Evolutionary conservation across 2,888 invertebrate species (phyloP).

Genomic region (Agrochola litura): DNA sequence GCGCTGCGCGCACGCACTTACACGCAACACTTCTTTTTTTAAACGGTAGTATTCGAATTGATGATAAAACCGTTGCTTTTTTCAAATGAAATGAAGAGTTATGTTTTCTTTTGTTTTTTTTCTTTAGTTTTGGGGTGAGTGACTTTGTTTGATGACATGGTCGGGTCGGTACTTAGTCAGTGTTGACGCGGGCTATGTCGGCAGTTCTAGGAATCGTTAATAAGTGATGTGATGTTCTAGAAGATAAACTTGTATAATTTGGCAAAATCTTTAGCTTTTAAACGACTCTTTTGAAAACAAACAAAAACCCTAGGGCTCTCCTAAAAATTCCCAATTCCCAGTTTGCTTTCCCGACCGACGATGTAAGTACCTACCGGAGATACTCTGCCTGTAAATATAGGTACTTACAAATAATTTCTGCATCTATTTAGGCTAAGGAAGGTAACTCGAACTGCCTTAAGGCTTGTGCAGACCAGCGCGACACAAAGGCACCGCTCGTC

Average conservation of each 20-base stretch:
- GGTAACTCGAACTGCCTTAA: too few species aligned
- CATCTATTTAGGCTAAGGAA: neutral
- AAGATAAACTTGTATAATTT: neutral
- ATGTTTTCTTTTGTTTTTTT: slow-evolving; percentile 25
- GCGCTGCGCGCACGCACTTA: slow-evolving; percentile 65
- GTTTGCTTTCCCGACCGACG: neutral
- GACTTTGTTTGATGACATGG: slow-evolving; percentile 49
- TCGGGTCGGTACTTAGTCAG: neutral
- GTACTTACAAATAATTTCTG: neutral
- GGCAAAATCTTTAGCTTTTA: neutral
- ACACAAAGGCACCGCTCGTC: too few species aligned
- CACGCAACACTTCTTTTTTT: slow-evolving; percentile 66
- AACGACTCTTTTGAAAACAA: neutral
- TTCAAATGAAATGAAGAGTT: slow-evolving; percentile 51
- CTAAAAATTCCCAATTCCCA: neutral
- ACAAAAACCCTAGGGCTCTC: neutral
- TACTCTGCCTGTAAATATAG: neutral
- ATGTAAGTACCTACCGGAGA: neutral
- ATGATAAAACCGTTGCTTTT: slow-evolving; percentile 68
- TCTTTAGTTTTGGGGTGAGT: slow-evolving; percentile 33
- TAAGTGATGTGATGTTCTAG: neutral
- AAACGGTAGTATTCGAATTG: slow-evolving; percentile 69
- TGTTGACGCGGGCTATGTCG: slow-evolving; percentile 17
- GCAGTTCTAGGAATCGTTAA: neutral
- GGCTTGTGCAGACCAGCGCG: too few species aligned